phyloP scores from a whole-genome alignment of 2,113 vertebrate species.

The Bufo bufo region DNA sequence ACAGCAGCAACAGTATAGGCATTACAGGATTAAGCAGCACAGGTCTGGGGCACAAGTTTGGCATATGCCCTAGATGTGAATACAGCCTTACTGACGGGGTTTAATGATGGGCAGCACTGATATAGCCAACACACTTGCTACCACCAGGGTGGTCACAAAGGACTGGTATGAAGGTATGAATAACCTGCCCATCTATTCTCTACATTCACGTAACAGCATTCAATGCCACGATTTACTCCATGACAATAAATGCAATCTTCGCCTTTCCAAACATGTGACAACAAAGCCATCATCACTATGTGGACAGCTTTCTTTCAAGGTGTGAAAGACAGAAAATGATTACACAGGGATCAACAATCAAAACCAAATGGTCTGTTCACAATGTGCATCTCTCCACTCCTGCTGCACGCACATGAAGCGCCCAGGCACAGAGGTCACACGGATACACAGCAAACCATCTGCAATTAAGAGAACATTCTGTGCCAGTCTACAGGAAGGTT shows the following conservation, averaged over 20 bases:
- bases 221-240: background rate
- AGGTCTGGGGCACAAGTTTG: background rate
- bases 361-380: background rate
- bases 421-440: slow-evolving; percentile 33
- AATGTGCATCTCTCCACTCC: background rate
- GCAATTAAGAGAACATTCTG: slow-evolving; percentile 39
- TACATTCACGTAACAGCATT: background rate
- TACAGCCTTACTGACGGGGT: background rate
- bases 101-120: background rate
- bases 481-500: slow-evolving; percentile 6
- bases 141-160: background rate
- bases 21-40: too few relatives aligned
- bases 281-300: background rate
- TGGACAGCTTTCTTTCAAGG: background rate
- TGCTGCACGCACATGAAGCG: slow-evolving; percentile 3
- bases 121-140: background rate
- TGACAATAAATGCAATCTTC: background rate
- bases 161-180: background rate
- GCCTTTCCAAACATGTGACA: background rate
- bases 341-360: slow-evolving; percentile 29
- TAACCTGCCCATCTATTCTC: background rate
- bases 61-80: background rate
- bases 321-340: slow-evolving; percentile 7
- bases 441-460: slow-evolving; percentile 32
- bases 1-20: too few relatives aligned